Conservation (phyloP, 2,797 vertebrate species). For the Nannoperca australis region DNA sequence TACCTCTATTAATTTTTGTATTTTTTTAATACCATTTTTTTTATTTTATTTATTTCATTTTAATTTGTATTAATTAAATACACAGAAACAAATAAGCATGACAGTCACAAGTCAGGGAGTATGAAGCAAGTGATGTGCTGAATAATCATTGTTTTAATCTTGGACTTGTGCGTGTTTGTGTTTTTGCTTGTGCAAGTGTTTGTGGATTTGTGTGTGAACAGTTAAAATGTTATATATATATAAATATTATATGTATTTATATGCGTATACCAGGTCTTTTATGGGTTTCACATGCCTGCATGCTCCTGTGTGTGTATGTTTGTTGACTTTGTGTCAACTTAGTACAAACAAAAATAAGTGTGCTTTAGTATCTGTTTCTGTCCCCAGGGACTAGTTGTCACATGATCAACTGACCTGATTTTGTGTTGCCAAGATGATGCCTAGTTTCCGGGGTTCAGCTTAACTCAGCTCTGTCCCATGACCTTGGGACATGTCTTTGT, state of each 20-base stretch:
- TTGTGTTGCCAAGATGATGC: constrained; percentile 49
- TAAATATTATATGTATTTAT: background rate
- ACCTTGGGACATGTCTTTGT: constrained; percentile 63
- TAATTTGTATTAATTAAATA: constrained; percentile 8
- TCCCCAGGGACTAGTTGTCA: constrained; percentile 46
- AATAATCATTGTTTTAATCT: constrained; percentile 10
- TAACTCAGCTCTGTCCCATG: constrained; percentile 36
- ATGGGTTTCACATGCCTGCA: constrained; percentile 15
- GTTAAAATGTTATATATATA: no score
- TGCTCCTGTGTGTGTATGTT: constrained; percentile 5
- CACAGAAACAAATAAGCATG: constrained; percentile 3
- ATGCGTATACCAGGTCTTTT: background rate
- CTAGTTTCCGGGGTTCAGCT: constrained; percentile 58
- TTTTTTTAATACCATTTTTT: no score
- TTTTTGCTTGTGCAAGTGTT: background rate
- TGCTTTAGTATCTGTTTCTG: constrained; percentile 47
- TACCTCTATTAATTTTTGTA: no score
- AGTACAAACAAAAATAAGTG: constrained; percentile 44
- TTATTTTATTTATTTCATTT: background rate
- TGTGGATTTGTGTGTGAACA: constrained; percentile 8
- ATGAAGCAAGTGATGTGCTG: constrained; percentile 9
- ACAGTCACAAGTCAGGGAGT: constrained; percentile 18
- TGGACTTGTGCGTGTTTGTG: background rate
- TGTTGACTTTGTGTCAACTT: constrained; percentile 37
- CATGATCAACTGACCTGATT: constrained; percentile 70